phyloP scores from a whole-genome alignment of 2,113 vertebrate genomes.

The Phalacrocorax aristotelis region DNA sequence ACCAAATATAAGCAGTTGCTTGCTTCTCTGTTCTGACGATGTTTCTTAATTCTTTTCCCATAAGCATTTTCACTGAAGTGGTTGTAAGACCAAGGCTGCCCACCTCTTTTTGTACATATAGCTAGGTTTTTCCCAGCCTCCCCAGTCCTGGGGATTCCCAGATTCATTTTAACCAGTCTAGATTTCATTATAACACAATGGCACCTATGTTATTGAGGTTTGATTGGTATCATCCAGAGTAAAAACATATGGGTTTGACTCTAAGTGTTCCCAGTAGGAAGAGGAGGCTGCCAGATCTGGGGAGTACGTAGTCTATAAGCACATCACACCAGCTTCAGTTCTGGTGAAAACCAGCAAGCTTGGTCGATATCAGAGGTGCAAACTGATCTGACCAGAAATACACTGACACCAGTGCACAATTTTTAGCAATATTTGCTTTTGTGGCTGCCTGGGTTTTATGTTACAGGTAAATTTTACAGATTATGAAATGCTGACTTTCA shows the following conservation, averaged over 20 bases:
- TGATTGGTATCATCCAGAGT: neutral
- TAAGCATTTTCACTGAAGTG: neutral
- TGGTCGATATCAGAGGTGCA: neutral
- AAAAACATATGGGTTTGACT: neutral
- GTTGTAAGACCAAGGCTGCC: neutral
- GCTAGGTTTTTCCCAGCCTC: neutral
- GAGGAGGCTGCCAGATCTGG: neutral
- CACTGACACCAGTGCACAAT: neutral
- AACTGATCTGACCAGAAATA: neutral
- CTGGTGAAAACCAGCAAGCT: neutral
- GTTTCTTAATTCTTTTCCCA: neutral
- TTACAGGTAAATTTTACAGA: neutral
- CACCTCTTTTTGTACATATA: fast-evolving
- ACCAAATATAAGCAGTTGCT: neutral
- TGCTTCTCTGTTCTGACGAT: neutral
- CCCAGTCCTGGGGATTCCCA: neutral
- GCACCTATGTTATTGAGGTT: neutral
- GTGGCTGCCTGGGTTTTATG: neutral
- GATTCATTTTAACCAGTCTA: neutral
- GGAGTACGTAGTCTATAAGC: neutral
- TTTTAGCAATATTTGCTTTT: neutral
- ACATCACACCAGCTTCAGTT: neutral
- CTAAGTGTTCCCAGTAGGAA: neutral
- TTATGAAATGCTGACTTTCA: neutral
- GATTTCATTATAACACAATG: neutral